Base-by-base conservation (phyloP, 2,888 invertebrate genomes). In the Melipona bicolor region DNA sequence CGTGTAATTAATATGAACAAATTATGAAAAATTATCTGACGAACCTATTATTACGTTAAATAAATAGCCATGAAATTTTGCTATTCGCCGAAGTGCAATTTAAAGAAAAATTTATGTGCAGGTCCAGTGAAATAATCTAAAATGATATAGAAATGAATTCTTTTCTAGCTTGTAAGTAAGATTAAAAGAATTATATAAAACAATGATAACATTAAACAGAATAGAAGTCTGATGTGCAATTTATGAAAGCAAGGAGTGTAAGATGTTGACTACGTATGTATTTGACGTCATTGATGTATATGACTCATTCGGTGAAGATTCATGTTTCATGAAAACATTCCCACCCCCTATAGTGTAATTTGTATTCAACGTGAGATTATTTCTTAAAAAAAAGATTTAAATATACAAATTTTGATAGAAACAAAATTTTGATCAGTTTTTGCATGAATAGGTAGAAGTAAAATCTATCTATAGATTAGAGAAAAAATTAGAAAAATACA, bases 1-100 rank as follows among this genome's bases (percentile, higher is more conserved):
- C 17, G 64, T 24, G 75, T 75, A 81, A 83, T 83, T 83, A 83
- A 27, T 68, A 24, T 0, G 32, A 68, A 76, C 61, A 75, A 82
- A 75, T 75, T 71, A 75, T 61, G 19, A 61, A 54, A 83, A 83
- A 83, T 81, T 71, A 76, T 75, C 65, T 43, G 43, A 32, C 49
- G 27, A 52, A 71, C 19, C 69, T 21, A 43, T 61, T 27, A 68
- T 75, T 79, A 52, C 67, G 61, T 71, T 27, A 32, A 71, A 81
- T 71, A 71, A 77, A 62, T 64, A 75, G 19, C 69, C 13, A n/a
- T 5, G 2, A 17, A 27, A 32, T 54, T n/a, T 24, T 61, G 24
- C n/a, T 62, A 11, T 43, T 43, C 19, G 27, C 19, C 4, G 62
- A 32, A 62, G 56, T 56, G 56, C 13, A 52, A 70, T 64, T 49